Base-by-base conservation (phyloP, 2,113 vertebrate species). In the Podiceps cristatus region DNA sequence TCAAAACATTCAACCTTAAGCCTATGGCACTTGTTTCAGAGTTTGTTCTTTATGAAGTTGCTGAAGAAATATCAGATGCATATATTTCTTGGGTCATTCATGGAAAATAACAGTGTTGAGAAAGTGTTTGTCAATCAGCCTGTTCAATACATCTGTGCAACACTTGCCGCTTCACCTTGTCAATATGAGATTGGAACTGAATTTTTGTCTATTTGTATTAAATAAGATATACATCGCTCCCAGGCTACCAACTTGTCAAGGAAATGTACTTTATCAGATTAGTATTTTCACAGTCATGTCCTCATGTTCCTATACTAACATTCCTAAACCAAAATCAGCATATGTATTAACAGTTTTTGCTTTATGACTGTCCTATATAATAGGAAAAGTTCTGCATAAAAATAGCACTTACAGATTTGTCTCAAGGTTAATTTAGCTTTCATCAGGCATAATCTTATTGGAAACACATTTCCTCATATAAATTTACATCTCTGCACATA, bases 371-470 rank as follows among this genome's bases (percentile, higher is more conserved):
- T 33, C 47, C 33, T 76, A 69, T 81, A 47, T 44, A 78, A 59
- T 28, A 82, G 63, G 60, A 92, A 90, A 75, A 53, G 6, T 72
- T 95, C 55, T 85, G 29, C 52, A 58, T 69, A 76, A 84, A 95
- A 63, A 64, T 45, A 89, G 76, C 42, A 89, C 50, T 81, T 72
- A 79, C 0, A 2, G 27, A 71, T 96, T 96, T 91, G 94, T 93
- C n/a, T 94, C 63, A 33, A 97, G 71, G 73, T 93, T 89, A 97
- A 83, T 88, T 71, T 82, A 92, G 47, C 52, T 98, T 97, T 97
- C 94, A 87, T 74, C 86, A 12, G 58, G 56, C 17, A 92, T 78
- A 93, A 73, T 75, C 24, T 60, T 68, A 74, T 72, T 90, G 62
- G 58, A 96, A 98, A 92, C 55, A 95, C 85, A 75, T 75, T 92